Evolutionary conservation across 2,797 vertebrate genomes (phyloP).

Genomic region (Cyclopterus lumpus): DNA sequence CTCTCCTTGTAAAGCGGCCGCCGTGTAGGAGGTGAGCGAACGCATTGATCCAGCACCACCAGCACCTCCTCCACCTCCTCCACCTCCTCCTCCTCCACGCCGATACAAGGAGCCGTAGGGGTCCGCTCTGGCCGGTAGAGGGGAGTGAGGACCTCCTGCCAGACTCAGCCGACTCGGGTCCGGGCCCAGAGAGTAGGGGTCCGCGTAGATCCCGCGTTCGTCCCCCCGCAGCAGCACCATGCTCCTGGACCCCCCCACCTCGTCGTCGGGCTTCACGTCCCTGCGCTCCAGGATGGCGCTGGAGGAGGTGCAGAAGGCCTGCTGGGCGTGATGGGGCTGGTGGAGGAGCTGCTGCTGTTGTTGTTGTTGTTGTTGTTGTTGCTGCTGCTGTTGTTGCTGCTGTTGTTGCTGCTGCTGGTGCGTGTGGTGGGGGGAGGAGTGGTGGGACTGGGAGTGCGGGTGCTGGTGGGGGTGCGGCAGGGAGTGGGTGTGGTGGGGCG

Average conservation of each 20-base stretch:
- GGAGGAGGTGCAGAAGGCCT: constrained; percentile 91
- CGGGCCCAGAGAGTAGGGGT: constrained; percentile 91
- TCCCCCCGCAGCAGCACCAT: constrained; percentile 94
- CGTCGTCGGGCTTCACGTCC: constrained; percentile 95
- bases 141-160: constrained; percentile 90
- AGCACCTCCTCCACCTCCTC: constrained; percentile 52
- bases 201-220: constrained; percentile 88
- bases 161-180: constrained; percentile 91
- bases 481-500: constrained; percentile 82
- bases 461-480: constrained; percentile 80
- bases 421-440: constrained; percentile 87
- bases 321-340: constrained; percentile 80
- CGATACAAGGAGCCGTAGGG: constrained; percentile 92
- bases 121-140: constrained; percentile 82
- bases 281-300: constrained; percentile 97
- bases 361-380: constrained; percentile 71
- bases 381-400: constrained; percentile 75
- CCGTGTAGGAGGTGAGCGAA: constrained; percentile 93
- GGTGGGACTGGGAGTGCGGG: constrained; percentile 84
- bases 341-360: constrained; percentile 73
- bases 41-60: constrained; percentile 85
- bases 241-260: constrained; percentile 88
- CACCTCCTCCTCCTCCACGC: constrained; percentile 75
- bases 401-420: constrained; percentile 76
- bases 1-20: constrained; percentile 92